Evolutionary conservation across 2,113 vertebrate genomes (phyloP).

Genomic region (Cyanoderma ruficeps): DNA sequence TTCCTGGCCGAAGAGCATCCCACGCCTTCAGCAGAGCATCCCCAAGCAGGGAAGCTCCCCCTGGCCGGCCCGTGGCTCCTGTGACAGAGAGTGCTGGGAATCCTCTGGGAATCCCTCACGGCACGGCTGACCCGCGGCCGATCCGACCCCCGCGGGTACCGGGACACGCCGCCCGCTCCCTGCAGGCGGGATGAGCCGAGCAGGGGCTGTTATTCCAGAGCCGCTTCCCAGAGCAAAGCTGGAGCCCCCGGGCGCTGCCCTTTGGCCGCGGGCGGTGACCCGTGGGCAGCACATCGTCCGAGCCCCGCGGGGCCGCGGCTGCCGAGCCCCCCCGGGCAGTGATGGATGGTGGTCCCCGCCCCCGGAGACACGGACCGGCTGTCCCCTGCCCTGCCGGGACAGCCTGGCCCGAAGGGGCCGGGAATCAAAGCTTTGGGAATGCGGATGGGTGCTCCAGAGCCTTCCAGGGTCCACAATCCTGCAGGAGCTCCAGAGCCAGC

Average conservation of each 20-base stretch:
- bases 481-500: no score
- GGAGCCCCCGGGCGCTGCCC: neutral
- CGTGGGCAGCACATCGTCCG: neutral
- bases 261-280: neutral
- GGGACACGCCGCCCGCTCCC: accelerated
- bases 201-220: neutral
- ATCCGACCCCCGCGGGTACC: accelerated
- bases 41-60: neutral
- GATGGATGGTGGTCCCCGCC: neutral
- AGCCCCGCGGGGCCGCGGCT: neutral
- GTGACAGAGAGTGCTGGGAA: no score
- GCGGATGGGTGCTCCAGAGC: neutral
- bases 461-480: no score
- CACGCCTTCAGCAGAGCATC: neutral
- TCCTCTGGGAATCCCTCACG: accelerated
- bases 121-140: accelerated
- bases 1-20: neutral
- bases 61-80: accelerated
- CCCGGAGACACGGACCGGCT: neutral
- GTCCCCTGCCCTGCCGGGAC: neutral
- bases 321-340: neutral
- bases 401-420: neutral
- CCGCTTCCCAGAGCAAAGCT: neutral
- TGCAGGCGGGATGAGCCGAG: accelerated
- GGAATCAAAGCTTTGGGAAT: neutral